Percentiles rank a stretch among this genome's conserved stretches.
Evolutionary conservation across 2,113 vertebrate genomes (phyloP).

Genomic region (Ammodytes dubius): DNA sequence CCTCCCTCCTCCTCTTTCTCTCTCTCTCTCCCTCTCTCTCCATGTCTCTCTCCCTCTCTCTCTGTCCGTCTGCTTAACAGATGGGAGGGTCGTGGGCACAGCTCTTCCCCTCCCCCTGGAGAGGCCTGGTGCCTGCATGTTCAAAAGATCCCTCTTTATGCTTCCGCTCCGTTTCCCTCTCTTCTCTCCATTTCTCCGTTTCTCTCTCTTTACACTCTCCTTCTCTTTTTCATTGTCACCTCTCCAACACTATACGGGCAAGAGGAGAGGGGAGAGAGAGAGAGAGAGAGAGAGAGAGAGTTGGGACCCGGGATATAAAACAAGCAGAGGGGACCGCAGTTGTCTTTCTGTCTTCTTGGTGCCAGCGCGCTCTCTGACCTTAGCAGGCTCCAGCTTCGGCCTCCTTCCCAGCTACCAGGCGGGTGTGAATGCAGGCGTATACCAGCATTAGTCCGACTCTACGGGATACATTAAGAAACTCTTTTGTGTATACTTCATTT

Average conservation of each 20-base stretch:
- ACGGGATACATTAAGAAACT: constrained; percentile 34
- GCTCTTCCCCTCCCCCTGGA: constrained; percentile 79
- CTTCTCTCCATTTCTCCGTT: constrained; percentile 58
- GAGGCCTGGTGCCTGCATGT: constrained; percentile 84
- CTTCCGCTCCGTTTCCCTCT: constrained; percentile 68
- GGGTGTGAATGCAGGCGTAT: constrained; percentile 45
- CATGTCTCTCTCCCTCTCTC: constrained; percentile 60
- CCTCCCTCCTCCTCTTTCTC: constrained; percentile 47
- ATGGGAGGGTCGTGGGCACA: constrained; percentile 84
- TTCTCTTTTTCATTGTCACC: constrained; percentile 62
- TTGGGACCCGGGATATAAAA: constrained; percentile 47
- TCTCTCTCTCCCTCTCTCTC: constrained; percentile 39
- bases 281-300: constrained; percentile 3
- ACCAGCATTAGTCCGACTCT: constrained; percentile 42
- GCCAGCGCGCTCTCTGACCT: constrained; percentile 57
- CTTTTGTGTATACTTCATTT: constrained; percentile 48
- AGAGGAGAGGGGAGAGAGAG: no score
- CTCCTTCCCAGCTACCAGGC: constrained; percentile 48
- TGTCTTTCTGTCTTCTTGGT: constrained; percentile 55
- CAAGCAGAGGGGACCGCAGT: constrained; percentile 50
- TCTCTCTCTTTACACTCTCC: constrained; percentile 63
- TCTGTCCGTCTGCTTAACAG: constrained; percentile 83
- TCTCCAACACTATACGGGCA: constrained; percentile 43
- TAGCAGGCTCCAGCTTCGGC: constrained; percentile 24
- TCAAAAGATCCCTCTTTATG: constrained; percentile 79